A percentile compares a stretch with the other conserved stretches of the same genome.
Evolutionary conservation across 2,888 invertebrate species (phyloP).

Genomic region (Prosapia bicincta): DNA sequence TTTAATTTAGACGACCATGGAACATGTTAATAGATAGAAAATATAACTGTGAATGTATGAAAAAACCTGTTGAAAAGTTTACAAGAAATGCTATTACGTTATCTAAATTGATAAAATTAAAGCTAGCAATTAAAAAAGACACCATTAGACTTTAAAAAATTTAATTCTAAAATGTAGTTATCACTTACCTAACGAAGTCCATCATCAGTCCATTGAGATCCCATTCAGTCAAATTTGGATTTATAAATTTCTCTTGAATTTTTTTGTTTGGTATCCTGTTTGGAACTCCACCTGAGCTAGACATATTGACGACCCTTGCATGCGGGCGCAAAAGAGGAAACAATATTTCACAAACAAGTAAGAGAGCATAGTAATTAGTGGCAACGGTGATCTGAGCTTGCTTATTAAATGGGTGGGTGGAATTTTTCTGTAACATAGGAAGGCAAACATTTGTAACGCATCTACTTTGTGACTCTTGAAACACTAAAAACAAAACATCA

Average conservation of each 20-base stretch:
- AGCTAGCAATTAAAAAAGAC: no score
- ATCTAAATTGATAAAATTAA: no score
- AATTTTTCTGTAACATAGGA: conserved; percentile 46
- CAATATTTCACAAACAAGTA: conserved; percentile 61
- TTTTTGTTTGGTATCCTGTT: conserved; percentile 56
- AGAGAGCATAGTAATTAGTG: conserved; percentile 66
- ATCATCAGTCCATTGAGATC: conserved; percentile 60
- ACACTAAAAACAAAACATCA: no score
- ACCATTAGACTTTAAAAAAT: no score
- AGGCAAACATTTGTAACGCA: no score
- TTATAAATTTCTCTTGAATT: conserved; percentile 54
- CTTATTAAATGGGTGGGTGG: conserved; percentile 58
- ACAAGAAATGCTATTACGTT: no score
- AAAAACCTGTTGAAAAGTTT: no score
- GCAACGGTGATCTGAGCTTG: conserved; percentile 69
- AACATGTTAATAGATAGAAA: no score
- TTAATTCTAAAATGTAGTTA: no score
- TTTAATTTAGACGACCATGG: no score
- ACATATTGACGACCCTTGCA: conserved; percentile 72
- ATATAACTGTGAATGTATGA: no score
- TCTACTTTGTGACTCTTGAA: no score
- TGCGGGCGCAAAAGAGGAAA: conserved; percentile 67
- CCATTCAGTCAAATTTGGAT: conserved; percentile 55
- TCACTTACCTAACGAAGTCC: conserved; percentile 54
- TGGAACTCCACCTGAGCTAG: conserved; percentile 66